A percentile compares a stretch with the other conserved stretches of the same genome.
phyloP scores from a whole-genome alignment of 2,113 vertebrate genomes.

The Sander vitreus region DNA sequence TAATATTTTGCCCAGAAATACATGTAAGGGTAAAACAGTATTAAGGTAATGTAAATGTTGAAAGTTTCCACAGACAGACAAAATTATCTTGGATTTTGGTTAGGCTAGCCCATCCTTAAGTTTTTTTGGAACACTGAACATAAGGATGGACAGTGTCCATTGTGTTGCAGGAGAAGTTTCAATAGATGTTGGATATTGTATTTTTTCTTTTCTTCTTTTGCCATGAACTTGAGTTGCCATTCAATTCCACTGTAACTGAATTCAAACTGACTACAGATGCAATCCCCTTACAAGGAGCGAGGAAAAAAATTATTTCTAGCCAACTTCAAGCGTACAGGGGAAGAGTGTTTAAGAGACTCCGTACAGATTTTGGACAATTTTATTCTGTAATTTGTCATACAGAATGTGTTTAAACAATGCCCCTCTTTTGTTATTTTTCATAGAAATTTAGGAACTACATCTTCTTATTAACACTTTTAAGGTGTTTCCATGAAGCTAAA shows the following conservation, averaged over 20 bases:
- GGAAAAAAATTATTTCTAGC: not conserved
- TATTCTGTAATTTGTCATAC: not conserved
- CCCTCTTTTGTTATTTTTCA: not conserved
- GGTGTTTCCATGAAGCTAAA: not conserved
- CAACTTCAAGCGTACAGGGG: not conserved
- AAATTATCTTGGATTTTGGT: not conserved
- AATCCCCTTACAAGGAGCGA: not conserved
- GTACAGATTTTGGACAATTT: not conserved
- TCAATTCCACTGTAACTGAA: not conserved
- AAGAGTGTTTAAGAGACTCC: not conserved
- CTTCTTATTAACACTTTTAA: not conserved
- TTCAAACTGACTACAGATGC: not conserved
- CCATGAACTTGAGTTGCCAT: not conserved
- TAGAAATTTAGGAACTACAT: too few species aligned
- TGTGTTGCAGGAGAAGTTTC: not conserved
- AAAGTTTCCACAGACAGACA: not conserved
- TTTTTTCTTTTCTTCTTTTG: not conserved
- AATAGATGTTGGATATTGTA: not conserved
- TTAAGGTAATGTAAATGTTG: not conserved
- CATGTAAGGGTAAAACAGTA: not conserved
- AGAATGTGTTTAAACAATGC: not conserved
- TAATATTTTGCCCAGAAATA: not conserved
- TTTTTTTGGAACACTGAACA: not conserved
- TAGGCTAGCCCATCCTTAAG: too few species aligned
- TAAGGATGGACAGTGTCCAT: not conserved